Evolutionary conservation across 2,797 vertebrate species (phyloP).

Genomic region (Erethizon dorsatum): DNA sequence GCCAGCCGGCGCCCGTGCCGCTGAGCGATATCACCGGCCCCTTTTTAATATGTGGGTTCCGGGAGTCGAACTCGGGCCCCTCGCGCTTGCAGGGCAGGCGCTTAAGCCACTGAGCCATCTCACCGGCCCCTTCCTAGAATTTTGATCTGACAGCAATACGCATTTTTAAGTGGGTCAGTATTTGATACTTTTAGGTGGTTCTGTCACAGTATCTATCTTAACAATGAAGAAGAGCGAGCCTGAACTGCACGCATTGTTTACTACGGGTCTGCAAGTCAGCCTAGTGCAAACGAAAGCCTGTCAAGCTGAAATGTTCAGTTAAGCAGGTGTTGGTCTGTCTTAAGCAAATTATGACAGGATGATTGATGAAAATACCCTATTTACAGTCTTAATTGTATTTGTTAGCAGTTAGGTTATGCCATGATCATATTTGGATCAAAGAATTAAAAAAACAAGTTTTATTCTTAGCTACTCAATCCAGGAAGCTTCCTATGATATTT

Average conservation of each 20-base stretch:
- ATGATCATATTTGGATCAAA: conserved; percentile 1
- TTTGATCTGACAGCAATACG: conserved; percentile 13
- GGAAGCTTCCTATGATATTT: not conserved
- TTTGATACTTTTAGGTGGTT: not conserved
- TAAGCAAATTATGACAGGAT: not conserved
- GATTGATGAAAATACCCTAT: not conserved
- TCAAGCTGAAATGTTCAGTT: not conserved
- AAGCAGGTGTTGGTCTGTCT: not conserved
- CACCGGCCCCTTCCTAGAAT: not conserved
- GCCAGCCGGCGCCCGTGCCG: too few species aligned
- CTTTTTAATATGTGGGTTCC: too few species aligned
- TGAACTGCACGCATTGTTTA: not conserved
- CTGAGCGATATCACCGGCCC: too few species aligned
- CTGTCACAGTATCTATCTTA: not conserved
- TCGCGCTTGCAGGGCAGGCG: too few species aligned
- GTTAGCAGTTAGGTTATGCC: not conserved
- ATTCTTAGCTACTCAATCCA: not conserved
- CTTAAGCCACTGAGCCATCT: too few species aligned
- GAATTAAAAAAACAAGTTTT: not conserved
- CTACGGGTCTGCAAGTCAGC: not conserved
- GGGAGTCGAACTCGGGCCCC: too few species aligned
- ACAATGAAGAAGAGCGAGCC: not conserved
- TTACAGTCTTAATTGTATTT: not conserved
- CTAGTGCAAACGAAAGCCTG: not conserved
- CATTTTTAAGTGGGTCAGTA: not conserved